These are phyloP conservation scores for Smithornis capensis DNA, from an alignment of 2,113 vertebrate genomes.

Conservation along the genomic window DNA sequence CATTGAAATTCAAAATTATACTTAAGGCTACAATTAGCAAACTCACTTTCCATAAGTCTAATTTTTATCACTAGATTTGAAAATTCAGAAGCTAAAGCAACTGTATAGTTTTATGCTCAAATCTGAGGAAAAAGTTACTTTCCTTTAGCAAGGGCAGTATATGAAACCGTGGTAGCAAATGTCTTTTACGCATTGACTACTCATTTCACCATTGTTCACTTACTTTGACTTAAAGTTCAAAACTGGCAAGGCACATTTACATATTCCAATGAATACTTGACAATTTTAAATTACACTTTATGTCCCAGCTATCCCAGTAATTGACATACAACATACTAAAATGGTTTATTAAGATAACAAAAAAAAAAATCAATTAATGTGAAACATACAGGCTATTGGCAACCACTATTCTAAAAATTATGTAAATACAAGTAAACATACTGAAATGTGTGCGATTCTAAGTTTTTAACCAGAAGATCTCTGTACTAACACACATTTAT, in stretches of 20 bases:
- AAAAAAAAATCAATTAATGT: constrained; percentile 72
- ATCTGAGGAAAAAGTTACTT: constrained; percentile 63
- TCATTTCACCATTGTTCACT: constrained; percentile 74
- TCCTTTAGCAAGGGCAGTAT: constrained; percentile 76
- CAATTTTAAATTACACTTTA: constrained; percentile 85
- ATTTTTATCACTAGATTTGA: constrained; percentile 64
- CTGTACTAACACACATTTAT: constrained; percentile 88
- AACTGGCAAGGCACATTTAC: constrained; percentile 87
- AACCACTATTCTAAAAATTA: constrained; percentile 83
- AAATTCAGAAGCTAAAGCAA: constrained; percentile 73
- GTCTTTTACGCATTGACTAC: constrained; percentile 72
- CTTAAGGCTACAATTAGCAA: constrained; percentile 82
- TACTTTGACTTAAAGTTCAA: constrained; percentile 75
- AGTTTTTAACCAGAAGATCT: constrained; percentile 83
- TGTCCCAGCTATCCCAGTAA: constrained; percentile 86
- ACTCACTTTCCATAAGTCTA: constrained; percentile 73
- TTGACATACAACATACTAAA: constrained; percentile 86
- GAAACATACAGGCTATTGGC: constrained; percentile 83
- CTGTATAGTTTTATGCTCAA: constrained; percentile 64
- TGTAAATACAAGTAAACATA: constrained; percentile 86
- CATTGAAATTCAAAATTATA: constrained; percentile 77
- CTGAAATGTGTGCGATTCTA: constrained; percentile 84
- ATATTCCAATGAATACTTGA: constrained; percentile 87
- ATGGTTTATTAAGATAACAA: constrained; percentile 82
- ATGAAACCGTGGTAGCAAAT: constrained; percentile 71